Percentiles rank a stretch among this genome's conserved stretches.
Evolutionary conservation across 2,888 invertebrate species (phyloP).

Genomic region (Copidosoma aretas): DNA sequence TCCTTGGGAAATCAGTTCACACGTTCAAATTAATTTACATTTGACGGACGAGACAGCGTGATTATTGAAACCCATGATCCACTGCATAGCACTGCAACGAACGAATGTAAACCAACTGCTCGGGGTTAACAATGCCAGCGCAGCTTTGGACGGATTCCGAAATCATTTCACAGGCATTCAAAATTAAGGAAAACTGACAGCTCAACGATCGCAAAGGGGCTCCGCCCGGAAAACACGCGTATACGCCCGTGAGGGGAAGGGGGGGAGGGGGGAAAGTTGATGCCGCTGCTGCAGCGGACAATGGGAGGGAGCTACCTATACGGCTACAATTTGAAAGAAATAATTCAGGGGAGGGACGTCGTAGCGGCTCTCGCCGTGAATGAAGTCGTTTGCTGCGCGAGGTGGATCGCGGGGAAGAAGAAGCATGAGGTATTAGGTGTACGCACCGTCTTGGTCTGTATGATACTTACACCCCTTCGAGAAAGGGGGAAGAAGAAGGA

Average conservation of each 20-base stretch:
- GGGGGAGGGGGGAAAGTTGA: slow-evolving; percentile 19
- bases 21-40: too few species aligned
- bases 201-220: neutral
- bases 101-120: too few species aligned
- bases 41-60: neutral
- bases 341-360: neutral
- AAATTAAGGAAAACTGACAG: neutral
- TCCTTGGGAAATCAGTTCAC: too few species aligned
- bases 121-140: too few species aligned
- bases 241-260: neutral
- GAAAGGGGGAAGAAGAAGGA: slow-evolving; percentile 38
- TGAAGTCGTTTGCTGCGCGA: slow-evolving; percentile 32
- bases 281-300: too few species aligned
- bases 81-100: neutral
- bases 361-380: slow-evolving; percentile 28
- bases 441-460: too few species aligned
- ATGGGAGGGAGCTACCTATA: too few species aligned
- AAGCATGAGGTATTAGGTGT: slow-evolving; percentile 34
- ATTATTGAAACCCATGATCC: neutral
- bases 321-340: slow-evolving; percentile 22
- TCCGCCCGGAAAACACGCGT: neutral
- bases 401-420: slow-evolving; percentile 38
- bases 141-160: slow-evolving; percentile 6
- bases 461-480: slow-evolving; percentile 34
- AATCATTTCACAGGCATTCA: slow-evolving; percentile 1